Evolutionary conservation across 1,140 invertebrate genomes (phyloP).

Genomic region (Drosophila kohkoa): DNA sequence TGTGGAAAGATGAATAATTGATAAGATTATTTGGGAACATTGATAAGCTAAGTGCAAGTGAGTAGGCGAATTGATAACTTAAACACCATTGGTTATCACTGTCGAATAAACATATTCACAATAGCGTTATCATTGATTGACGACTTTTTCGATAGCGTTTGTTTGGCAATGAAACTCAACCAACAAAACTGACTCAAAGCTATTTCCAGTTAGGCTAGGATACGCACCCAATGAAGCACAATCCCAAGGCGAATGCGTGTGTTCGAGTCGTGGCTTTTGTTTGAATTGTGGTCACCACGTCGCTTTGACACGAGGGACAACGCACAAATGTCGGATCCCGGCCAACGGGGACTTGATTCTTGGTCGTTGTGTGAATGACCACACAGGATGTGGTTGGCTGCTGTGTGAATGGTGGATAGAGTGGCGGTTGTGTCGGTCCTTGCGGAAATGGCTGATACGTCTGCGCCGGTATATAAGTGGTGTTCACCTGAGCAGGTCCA

Average conservation of each 20-base stretch:
- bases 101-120: neutral
- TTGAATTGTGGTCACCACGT: conserved; percentile 85
- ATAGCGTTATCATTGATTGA: conserved; percentile 5
- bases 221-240: conserved; percentile 86
- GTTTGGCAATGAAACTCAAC: conserved; percentile 4
- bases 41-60: neutral
- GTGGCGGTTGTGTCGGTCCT: conserved; percentile 56
- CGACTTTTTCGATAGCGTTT: conserved; percentile 9
- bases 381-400: conserved; percentile 56
- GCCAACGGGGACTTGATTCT: conserved; percentile 73
- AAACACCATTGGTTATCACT: conserved; percentile 8
- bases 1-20: neutral
- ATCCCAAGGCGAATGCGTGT: conserved; percentile 86
- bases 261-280: conserved; percentile 86
- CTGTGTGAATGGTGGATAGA: conserved; percentile 52
- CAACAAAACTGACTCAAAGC: conserved; percentile 7
- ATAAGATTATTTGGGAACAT: neutral
- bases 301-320: conserved; percentile 86
- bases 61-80: neutral
- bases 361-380: conserved; percentile 84
- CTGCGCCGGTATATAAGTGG: conserved; percentile 30
- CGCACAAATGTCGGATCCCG: conserved; percentile 82
- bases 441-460: conserved; percentile 43
- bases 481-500: neutral
- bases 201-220: conserved; percentile 9